Percentiles rank a stretch among this genome's conserved stretches.
These are phyloP conservation scores for Trinorchestia longiramus DNA, from an alignment of 1,140 invertebrate genomes.

Conservation along the genomic window DNA sequence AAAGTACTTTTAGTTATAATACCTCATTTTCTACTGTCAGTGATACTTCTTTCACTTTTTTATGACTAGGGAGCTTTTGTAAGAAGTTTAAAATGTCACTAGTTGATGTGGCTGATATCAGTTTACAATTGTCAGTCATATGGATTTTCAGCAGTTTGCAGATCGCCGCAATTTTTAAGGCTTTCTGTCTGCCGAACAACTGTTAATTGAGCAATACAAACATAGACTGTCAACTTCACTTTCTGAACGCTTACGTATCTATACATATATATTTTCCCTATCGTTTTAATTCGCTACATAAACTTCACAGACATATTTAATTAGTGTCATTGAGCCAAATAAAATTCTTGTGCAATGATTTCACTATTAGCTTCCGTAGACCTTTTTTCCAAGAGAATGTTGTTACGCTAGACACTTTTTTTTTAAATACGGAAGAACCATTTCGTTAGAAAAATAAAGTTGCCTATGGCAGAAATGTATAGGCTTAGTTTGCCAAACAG, in stretches of 20 bases:
- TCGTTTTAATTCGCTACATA: too few relatives aligned
- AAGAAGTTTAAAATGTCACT: not conserved
- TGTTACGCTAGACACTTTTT: not conserved
- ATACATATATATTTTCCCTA: too few relatives aligned
- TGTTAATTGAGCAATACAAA: not conserved
- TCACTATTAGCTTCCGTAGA: not conserved
- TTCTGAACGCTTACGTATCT: not conserved
- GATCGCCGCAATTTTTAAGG: not conserved
- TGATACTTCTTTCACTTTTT: not conserved
- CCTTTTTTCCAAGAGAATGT: not conserved
- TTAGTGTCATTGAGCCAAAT: too few relatives aligned
- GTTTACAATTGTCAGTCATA: not conserved
- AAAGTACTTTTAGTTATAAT: not conserved
- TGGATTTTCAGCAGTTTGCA: not conserved
- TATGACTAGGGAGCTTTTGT: not conserved
- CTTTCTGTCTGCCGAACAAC: not conserved
- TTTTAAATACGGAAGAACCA: not conserved
- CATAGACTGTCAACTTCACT: not conserved
- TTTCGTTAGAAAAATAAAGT: not conserved
- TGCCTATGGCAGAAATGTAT: not conserved
- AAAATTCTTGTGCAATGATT: too few relatives aligned
- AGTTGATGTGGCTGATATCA: not conserved
- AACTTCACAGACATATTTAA: too few relatives aligned
- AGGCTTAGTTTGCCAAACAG: not conserved
- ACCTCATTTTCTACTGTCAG: not conserved